Evolutionary conservation across 1,140 invertebrate species (phyloP).

Genomic region (Holotrichia oblita): DNA sequence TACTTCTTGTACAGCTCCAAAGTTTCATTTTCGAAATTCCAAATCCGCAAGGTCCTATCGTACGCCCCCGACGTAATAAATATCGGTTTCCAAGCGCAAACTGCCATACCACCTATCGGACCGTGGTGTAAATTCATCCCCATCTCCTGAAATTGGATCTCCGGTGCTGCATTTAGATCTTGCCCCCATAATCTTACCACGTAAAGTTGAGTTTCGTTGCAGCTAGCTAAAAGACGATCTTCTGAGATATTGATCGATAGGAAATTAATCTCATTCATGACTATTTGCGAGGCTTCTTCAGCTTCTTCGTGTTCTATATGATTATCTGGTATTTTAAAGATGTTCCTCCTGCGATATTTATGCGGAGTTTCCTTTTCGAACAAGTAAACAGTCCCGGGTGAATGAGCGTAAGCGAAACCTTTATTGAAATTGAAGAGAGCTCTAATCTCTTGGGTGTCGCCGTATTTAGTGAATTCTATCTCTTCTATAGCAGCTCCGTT

Average conservation of each 20-base stretch:
- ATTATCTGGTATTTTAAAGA: slow-evolving; percentile 67
- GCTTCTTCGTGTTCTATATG: slow-evolving; percentile 53
- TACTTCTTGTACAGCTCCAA: slow-evolving; percentile 75
- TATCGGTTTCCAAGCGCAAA: slow-evolving; percentile 89
- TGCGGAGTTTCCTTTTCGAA: slow-evolving; percentile 72
- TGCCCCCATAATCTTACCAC: slow-evolving; percentile 67
- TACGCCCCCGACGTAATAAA: slow-evolving; percentile 82
- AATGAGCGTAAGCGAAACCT: slow-evolving; percentile 71
- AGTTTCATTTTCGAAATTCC: slow-evolving; percentile 86
- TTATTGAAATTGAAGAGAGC: slow-evolving; percentile 65
- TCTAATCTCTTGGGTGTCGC: slow-evolving; percentile 59
- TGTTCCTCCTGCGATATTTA: slow-evolving; percentile 67
- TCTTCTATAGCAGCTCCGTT: neutral
- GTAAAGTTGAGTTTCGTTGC: slow-evolving; percentile 72
- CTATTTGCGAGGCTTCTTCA: slow-evolving; percentile 43
- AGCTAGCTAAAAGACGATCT: slow-evolving; percentile 69
- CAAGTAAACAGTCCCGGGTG: slow-evolving; percentile 68
- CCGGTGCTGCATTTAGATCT: slow-evolving; percentile 57
- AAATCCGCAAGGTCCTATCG: slow-evolving; percentile 86
- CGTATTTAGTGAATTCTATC: slow-evolving; percentile 33
- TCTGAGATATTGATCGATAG: slow-evolving; percentile 67
- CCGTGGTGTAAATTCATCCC: slow-evolving; percentile 84
- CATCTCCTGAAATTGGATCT: slow-evolving; percentile 65
- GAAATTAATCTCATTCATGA: slow-evolving; percentile 62
- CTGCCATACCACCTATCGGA: slow-evolving; percentile 77